Evolutionary conservation across 2,113 vertebrate species (phyloP), one percentile per base, ranked within the genome.

Genomic region (Ageneiosus marmoratus): DNA sequence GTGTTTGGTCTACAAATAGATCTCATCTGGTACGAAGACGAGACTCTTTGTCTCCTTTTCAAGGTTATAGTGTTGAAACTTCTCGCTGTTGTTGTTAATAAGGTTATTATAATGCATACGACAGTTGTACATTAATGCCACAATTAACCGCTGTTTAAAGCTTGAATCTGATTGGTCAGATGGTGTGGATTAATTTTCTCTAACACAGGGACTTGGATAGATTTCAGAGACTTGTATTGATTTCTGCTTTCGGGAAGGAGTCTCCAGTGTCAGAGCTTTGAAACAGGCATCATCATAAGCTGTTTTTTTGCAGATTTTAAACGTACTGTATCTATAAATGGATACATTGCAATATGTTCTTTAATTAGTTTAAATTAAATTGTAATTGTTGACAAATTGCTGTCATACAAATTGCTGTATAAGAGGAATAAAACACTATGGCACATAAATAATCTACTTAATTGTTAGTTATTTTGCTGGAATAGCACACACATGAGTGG

Each of bases 1-100:
- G 67, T 87, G 86, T 85, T 87, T 84, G 62, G 86, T 87, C 86
- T 87, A 75, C n/a, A 70, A 27, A 22, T 76, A 32, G 60, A 46
- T 63, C 37, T 32, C 37, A 32, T 27, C n/a, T 41, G 16, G 27
- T 18, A 5, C 32, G 11, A 78, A 78, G 37, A 72, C n/a, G 18
- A 84, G 83, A 84, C 79, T 37, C 58, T 62, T 20, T 41, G 83
- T 87, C 83, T 85, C 32, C 29, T n/a, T 41, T 29, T 34, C 84
- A 87, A 87, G 86, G 84, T 63, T 63, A n/a, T 24, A 46, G n/a
- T 73, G 50, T 58, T 34, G n/a, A 51, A 51, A 32, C 44, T 0
- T 22, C 27, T 55, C 2, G 16, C 46, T 29, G 29, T 53, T 73
- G 6, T 27, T 51, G n/a, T 75, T 22, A 34, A 55, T 76, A 24